Base-by-base conservation (phyloP, 2,113 vertebrate genomes). In the Cottus gobio region DNA sequence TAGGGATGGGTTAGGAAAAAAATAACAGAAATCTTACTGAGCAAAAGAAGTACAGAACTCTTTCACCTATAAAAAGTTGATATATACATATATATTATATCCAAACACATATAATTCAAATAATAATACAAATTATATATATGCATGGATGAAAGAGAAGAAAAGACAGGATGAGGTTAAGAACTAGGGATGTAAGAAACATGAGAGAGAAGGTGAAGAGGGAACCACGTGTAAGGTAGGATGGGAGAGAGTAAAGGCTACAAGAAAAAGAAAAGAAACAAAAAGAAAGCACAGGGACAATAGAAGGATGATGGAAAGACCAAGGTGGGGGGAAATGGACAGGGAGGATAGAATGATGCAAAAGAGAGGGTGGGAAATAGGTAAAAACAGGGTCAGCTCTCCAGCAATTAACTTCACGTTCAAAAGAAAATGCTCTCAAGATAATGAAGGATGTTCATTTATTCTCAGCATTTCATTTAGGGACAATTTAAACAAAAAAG, bases 1-100 rank as follows among this genome's bases (percentile, higher is more conserved):
- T 71, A 79, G 68, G 65, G 72, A 76, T 0, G 3, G 48, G 37
- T 83, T 77, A 68, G 42, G n/a, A 30, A 54, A 77, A 75, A 70
- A 50, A 71, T n/a, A 68, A 39, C 7, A 56, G 54, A 77, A 79
- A 83, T 73, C 57, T 62, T 66, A 77, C 42, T 7, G 61, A 78
- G 50, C 24, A 67, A 11, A 66, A 48, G 54, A 24, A 54, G 60
- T 36, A 57, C 24, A 37, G 4, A 70, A 28, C n/a, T 67, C 60
- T 5, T 34, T 71, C 20, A 26, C 48, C 60, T 71, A 65, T 57
- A 37, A 2, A 1, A 52, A n/a, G 9, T n/a, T 9, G 18, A n/a
- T 52, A 52, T 52, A 52, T 52, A 42, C 12, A 42, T 44, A 44
- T 46, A 46, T 46, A n/a, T n/a, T n/a, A n/a, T n/a, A n/a, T n/a